Conservation (phyloP, 2,113 vertebrate species). For the Donacobius atricapilla region DNA sequence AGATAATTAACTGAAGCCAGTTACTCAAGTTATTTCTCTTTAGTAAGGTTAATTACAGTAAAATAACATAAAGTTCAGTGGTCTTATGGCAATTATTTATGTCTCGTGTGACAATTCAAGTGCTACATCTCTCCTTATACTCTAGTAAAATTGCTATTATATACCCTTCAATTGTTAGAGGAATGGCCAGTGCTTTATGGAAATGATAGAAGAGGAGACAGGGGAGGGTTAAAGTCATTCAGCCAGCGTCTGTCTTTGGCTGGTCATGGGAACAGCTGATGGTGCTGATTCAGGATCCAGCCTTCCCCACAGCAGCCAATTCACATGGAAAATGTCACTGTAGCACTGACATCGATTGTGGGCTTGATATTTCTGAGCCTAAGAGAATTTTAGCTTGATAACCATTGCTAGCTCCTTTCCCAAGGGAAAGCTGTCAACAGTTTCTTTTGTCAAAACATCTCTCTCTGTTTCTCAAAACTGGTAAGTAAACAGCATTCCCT, state of each 20-base stretch:
- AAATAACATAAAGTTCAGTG: background rate
- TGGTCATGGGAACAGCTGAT: background rate
- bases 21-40: background rate
- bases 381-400: too few species aligned
- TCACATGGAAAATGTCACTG: background rate
- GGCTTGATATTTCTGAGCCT: too few species aligned
- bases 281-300: background rate
- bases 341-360: too few species aligned
- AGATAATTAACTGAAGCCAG: background rate
- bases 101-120: background rate
- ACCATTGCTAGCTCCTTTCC: too few species aligned
- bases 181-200: background rate
- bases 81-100: background rate
- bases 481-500: too few species aligned
- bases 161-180: background rate
- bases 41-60: background rate
- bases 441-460: too few species aligned
- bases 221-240: background rate
- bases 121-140: background rate
- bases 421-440: too few species aligned
- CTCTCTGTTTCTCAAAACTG: too few species aligned
- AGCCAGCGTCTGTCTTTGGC: background rate
- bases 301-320: background rate
- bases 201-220: background rate
- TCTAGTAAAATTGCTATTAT: background rate